These are phyloP conservation scores for Pomacea canaliculata DNA, from an alignment of 2,888 invertebrate genomes.

Conservation along the genomic window DNA sequence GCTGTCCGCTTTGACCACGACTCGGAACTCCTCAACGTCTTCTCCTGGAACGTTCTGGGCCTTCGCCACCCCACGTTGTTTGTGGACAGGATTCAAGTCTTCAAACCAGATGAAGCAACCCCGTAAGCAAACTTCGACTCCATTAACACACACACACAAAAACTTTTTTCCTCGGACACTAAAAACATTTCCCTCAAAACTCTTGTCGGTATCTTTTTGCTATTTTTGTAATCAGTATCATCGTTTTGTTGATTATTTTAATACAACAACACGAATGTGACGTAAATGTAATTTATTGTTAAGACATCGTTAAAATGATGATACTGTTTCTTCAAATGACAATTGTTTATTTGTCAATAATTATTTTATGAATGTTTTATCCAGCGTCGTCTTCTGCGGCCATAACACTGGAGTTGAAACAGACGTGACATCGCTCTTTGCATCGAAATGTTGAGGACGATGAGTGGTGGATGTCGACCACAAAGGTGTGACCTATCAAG, in stretches of 20 bases:
- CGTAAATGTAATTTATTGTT: no score
- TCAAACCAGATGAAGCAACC: constrained; percentile 23
- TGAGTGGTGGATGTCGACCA: no score
- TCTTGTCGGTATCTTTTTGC: neutral
- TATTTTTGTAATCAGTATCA: neutral
- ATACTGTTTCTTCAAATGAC: no score
- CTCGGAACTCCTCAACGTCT: constrained; percentile 31
- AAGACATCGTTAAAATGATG: no score
- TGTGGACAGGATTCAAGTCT: constrained; percentile 35
- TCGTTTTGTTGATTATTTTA: neutral
- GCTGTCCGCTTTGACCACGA: constrained; percentile 38
- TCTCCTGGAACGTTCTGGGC: constrained; percentile 40
- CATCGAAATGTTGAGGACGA: neutral
- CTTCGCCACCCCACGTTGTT: constrained; percentile 40
- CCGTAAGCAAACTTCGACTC: neutral
- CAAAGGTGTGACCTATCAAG: no score
- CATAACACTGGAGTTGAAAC: constrained; percentile 22
- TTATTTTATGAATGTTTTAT: neutral
- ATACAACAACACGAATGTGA: no score
- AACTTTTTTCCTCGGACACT: no score
- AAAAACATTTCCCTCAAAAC: neutral
- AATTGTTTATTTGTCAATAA: no score
- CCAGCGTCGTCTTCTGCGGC: constrained; percentile 27
- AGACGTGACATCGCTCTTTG: constrained; percentile 8
- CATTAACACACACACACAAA: no score